Evolutionary conservation across 2,888 invertebrate genomes (phyloP).

Genomic region (Drosophila tanythrix): DNA sequence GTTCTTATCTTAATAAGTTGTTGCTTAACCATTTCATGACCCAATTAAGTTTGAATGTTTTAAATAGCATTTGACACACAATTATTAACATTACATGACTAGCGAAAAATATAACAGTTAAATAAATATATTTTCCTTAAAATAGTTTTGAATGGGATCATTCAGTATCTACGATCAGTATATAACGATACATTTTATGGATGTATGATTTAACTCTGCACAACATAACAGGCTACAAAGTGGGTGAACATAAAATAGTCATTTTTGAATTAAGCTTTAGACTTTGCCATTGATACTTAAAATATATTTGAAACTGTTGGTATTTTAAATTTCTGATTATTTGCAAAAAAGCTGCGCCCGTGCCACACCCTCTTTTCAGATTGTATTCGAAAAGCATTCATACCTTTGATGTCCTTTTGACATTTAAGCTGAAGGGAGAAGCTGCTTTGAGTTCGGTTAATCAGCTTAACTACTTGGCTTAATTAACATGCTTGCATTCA

Average conservation of each 20-base stretch:
- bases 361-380: not conserved
- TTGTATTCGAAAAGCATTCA: constrained; percentile 1
- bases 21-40: not conserved
- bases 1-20: not conserved
- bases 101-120: not conserved
- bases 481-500: constrained; percentile 29
- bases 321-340: not conserved
- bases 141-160: not conserved
- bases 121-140: not conserved
- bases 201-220: not conserved
- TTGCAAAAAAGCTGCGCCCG: not conserved
- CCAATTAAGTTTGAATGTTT: not conserved
- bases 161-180: not conserved
- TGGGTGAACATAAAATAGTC: not conserved
- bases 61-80: not conserved
- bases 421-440: not conserved
- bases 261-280: not conserved
- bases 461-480: constrained; percentile 33
- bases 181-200: not conserved
- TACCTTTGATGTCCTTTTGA: constrained; percentile 14
- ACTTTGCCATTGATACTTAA: not conserved
- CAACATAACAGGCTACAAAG: not conserved
- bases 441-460: constrained; percentile 17
- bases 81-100: not conserved
- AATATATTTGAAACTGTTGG: not conserved